Base-by-base conservation (phyloP, 2,113 vertebrate genomes). In the Manacus vitellinus region DNA sequence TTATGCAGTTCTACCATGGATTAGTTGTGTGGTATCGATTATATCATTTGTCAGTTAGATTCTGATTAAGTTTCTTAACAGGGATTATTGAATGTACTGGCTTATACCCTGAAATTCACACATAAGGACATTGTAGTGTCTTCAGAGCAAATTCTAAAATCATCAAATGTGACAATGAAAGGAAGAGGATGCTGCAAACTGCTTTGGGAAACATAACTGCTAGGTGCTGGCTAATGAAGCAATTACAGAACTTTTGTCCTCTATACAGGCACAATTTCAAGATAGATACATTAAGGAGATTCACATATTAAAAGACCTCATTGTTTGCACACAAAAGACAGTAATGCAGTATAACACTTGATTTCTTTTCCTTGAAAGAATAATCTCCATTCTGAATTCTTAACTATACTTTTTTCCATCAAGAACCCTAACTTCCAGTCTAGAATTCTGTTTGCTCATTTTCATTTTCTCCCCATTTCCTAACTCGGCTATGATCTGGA, bases 111-210 rank as follows among this genome's bases (percentile, higher is more conserved):
- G 89, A 94, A 92, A 94, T 85, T 92, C 85, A 88, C 28, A 89
- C 24, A 49, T 49, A 95, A 96, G 74, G 63, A 86, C 59, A 81
- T 33, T 6, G 5, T 49, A 8, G 4, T 79, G 49, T 91, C 78
- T 96, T 93, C 79, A 88, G 83, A 97, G 63, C 44, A 92, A 94
- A 90, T 95, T 95, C 62, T 68, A 65, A 96, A 96, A 89, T 92
- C 49, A 97, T 96, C 86, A 89, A 91, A 96, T 86, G 62, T 94
- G 87, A 95, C 92, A 96, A 74, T 76, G 89, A 86, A 96, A 94
- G 77, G 84, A 93, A 92, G 39, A 92, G 33, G 52, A 95, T 91
- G 67, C 59, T 87, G 30, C 56, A 92, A 76, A 89, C 81, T 95
- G 63, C 54, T 94, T 41, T 92, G 58, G 89, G 78, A 97, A 65